Percentiles rank a stretch among this genome's conserved stretches.
Evolutionary conservation across 2,113 vertebrate genomes (phyloP).

Genomic region (Apteryx mantelli): DNA sequence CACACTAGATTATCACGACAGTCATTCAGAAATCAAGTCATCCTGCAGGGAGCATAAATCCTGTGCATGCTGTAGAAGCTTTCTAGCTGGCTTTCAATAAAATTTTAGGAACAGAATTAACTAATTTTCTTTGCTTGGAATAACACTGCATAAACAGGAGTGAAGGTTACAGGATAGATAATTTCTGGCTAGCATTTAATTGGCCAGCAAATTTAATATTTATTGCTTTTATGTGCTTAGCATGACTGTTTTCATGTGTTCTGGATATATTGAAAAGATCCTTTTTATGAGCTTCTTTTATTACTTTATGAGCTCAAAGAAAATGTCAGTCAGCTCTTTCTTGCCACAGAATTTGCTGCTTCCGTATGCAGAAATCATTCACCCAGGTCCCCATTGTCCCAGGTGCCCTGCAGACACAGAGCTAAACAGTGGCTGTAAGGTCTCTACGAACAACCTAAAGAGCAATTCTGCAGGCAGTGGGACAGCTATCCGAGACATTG

Average conservation of each 20-base stretch:
- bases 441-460: neutral
- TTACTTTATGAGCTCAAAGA: neutral
- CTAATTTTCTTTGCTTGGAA: neutral
- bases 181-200: neutral
- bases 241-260: neutral
- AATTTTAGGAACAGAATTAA: neutral
- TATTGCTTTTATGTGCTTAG: neutral
- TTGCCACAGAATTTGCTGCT: neutral
- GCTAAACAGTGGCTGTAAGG: neutral
- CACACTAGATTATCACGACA: neutral
- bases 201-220: conserved; percentile 3
- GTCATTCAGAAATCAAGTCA: neutral
- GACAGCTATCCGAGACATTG: neutral
- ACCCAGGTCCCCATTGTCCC: neutral
- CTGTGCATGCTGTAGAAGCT: neutral
- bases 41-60: neutral
- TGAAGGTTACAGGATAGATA: neutral
- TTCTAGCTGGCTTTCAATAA: neutral
- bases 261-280: neutral
- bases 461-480: rapidly evolving
- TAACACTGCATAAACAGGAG: neutral
- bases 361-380: neutral
- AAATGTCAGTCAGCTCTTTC: neutral
- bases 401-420: neutral
- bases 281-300: neutral